Conservation (phyloP, 2,797 vertebrate species). For the Toxotes lorentzi region DNA sequence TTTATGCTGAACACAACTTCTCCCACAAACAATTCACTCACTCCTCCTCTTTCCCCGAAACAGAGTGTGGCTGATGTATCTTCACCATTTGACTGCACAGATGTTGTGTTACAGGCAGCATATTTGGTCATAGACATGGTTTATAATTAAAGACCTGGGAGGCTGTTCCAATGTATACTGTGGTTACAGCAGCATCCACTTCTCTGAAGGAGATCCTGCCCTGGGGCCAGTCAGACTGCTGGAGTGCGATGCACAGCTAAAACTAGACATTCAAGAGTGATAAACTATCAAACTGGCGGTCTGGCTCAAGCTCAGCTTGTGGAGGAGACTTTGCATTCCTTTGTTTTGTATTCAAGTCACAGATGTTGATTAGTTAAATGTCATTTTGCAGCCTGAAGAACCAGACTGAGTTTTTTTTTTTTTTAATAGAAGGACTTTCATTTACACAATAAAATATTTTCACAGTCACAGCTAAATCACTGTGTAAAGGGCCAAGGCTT, state of each 20-base stretch:
- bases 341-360: slow-evolving; percentile 23
- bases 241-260: slow-evolving; percentile 3
- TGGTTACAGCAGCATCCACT: slow-evolving; percentile 33
- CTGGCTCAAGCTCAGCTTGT: neutral
- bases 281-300: slow-evolving; percentile 36
- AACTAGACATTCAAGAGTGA: slow-evolving; percentile 45
- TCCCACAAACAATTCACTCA: neutral
- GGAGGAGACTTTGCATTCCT: neutral
- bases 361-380: slow-evolving; percentile 9
- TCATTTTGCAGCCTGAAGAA: slow-evolving; percentile 35
- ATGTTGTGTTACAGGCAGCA: slow-evolving; percentile 39
- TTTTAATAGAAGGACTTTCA: neutral
- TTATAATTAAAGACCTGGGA: slow-evolving; percentile 56
- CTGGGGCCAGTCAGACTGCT: slow-evolving; percentile 31
- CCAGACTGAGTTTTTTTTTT: neutral
- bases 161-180: slow-evolving; percentile 26
- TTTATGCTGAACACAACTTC: slow-evolving; percentile 6
- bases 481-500: neutral
- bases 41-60: neutral
- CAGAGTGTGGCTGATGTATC: neutral
- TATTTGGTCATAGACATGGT: slow-evolving; percentile 42
- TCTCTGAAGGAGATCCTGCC: slow-evolving; percentile 48
- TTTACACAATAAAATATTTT: neutral
- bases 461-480: slow-evolving; percentile 5
- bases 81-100: slow-evolving; percentile 18